These are phyloP conservation scores for Falco cherrug DNA, from an alignment of 2,797 vertebrate genomes.

Conservation along the genomic window DNA sequence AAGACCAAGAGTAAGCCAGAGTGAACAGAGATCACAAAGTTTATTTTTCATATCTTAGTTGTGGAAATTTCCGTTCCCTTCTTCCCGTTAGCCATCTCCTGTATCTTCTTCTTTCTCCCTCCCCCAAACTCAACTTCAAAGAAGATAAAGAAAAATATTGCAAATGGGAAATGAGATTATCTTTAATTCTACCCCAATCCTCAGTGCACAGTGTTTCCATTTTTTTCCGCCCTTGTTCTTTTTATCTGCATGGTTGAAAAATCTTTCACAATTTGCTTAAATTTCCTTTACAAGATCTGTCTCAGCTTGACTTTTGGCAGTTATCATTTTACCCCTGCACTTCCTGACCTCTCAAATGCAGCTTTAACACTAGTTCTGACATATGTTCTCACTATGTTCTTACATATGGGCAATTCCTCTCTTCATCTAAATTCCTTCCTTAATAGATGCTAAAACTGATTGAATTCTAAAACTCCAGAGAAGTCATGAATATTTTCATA, in stretches of 20 bases:
- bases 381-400: conserved; percentile 64
- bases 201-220: background rate
- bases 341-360: conserved; percentile 42
- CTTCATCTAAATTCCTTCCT: conserved; percentile 38
- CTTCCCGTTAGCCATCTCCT: background rate
- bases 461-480: conserved; percentile 27
- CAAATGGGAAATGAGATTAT: background rate
- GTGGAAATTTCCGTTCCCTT: background rate
- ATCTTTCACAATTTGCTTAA: conserved; percentile 34
- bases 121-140: background rate
- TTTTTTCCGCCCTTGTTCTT: background rate
- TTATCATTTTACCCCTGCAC: conserved; percentile 7
- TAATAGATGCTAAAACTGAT: conserved; percentile 16
- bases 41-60: background rate
- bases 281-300: conserved; percentile 27
- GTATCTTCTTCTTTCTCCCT: background rate
- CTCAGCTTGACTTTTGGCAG: conserved; percentile 55
- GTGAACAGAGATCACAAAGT: background rate
- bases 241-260: conserved; percentile 14
- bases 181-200: background rate
- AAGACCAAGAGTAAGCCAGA: background rate
- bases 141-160: background rate
- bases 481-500: conserved; percentile 57
- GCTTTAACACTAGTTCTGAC: conserved; percentile 45
- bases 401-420: conserved; percentile 51